phyloP scores from a whole-genome alignment of 92 coral and sea anemone species.

The Galaxea fascicularis region DNA sequence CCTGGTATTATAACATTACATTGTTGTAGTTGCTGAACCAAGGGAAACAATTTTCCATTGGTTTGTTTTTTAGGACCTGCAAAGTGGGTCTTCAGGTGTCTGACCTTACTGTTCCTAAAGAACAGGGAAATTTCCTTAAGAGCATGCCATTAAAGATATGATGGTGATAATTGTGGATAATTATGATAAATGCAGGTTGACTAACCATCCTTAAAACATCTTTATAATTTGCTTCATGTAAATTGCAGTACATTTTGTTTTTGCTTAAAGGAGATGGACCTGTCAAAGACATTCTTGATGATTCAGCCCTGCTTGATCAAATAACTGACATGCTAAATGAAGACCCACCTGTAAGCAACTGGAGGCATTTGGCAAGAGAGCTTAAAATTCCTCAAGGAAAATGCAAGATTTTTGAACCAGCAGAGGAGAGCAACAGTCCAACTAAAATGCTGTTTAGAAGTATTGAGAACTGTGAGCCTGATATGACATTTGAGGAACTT shows the following conservation, averaged over 20 bases:
- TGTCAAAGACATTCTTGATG: conserved; percentile 79
- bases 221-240: no score
- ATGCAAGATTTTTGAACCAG: conserved; percentile 74
- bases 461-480: conserved; percentile 83
- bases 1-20: conserved; percentile 62
- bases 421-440: conserved; percentile 72
- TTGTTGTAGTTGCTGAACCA: not conserved
- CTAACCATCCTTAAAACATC: no score
- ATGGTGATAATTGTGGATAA: no score
- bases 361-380: conserved; percentile 80
- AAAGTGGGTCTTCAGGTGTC: no score
- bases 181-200: no score
- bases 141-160: no score
- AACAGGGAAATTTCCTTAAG: no score
- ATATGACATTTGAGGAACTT: conserved; percentile 85
- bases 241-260: not conserved
- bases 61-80: no score
- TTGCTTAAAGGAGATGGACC: conserved; percentile 70
- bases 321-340: conserved; percentile 81
- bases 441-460: conserved; percentile 74
- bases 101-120: no score
- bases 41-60: no score
- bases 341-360: conserved; percentile 63
- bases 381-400: conserved; percentile 79
- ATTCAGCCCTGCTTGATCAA: conserved; percentile 77